Percentiles rank a stretch among this genome's conserved stretches.
Evolutionary conservation across 2,888 invertebrate species (phyloP).

Genomic region (Coremacera marginata): DNA sequence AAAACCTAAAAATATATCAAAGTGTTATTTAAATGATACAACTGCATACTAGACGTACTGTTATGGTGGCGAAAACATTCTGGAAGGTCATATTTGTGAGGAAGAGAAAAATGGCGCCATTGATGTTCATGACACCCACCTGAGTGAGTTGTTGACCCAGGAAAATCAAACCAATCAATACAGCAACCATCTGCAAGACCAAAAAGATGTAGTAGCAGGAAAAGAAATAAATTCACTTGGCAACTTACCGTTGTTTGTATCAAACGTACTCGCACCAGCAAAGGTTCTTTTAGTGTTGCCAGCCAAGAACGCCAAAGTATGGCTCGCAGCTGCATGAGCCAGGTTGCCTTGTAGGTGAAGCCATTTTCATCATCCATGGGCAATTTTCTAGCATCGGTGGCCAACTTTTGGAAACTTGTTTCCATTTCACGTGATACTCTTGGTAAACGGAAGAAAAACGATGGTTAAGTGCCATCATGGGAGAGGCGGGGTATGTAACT

Average conservation of each 20-base stretch:
- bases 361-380: conserved; percentile 73
- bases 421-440: conserved; percentile 65
- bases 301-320: conserved; percentile 93
- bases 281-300: conserved; percentile 89
- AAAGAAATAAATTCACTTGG: conserved; percentile 11
- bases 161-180: conserved; percentile 90
- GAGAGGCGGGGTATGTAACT: conserved; percentile 11
- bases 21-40: not conserved
- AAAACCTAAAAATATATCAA: conserved; percentile 77
- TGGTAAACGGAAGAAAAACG: not conserved
- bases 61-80: conserved; percentile 94
- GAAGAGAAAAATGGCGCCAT: conserved; percentile 91
- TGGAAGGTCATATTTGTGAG: conserved; percentile 94
- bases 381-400: conserved; percentile 52
- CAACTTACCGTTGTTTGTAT: conserved; percentile 87
- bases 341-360: conserved; percentile 74
- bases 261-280: conserved; percentile 88
- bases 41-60: conserved; percentile 74
- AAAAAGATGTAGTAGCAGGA: conserved; percentile 25
- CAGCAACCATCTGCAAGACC: conserved; percentile 81
- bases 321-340: conserved; percentile 89
- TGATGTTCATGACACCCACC: conserved; percentile 94
- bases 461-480: not conserved
- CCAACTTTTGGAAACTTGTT: conserved; percentile 57
- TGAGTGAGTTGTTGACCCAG: conserved; percentile 84